Conservation (phyloP, 2,888 invertebrate species). For the Torymus auratus region DNA sequence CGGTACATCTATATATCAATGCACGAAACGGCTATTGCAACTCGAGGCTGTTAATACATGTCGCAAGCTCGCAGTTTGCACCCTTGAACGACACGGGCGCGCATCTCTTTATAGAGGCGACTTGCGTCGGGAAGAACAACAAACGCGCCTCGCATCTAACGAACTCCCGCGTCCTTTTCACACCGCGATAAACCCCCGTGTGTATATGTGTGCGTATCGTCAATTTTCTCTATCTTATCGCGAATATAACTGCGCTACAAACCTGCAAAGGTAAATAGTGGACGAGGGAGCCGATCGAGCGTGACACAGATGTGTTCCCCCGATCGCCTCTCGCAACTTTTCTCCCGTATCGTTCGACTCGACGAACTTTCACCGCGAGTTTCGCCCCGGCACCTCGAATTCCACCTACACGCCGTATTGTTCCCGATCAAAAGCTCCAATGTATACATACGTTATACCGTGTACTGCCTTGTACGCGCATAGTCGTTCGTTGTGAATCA, state of each 20-base stretch:
- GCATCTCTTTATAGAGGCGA: no score
- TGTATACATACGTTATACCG: no score
- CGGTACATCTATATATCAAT: constrained; percentile 29
- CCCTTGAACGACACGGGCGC: background rate
- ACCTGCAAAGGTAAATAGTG: constrained; percentile 40
- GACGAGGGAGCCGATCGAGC: constrained; percentile 55
- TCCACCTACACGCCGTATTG: background rate
- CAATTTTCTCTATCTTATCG: constrained; percentile 36
- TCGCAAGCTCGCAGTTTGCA: background rate
- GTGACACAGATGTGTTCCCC: constrained; percentile 29
- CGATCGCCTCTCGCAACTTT: constrained; percentile 39
- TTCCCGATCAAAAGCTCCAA: no score
- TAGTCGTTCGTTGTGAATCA: constrained; percentile 17
- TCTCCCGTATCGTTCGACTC: constrained; percentile 10
- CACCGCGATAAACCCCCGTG: background rate
- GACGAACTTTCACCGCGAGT: background rate
- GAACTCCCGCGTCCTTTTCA: no score
- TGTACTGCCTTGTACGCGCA: background rate
- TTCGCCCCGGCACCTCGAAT: background rate
- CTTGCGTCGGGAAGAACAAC: no score
- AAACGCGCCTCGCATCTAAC: no score
- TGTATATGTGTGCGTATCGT: constrained; percentile 45
- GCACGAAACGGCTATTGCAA: no score
- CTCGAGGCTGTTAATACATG: background rate
- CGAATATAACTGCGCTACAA: constrained; percentile 41